Conservation (phyloP, 1,140 invertebrate genomes). For the Listronotus bonariensis region DNA sequence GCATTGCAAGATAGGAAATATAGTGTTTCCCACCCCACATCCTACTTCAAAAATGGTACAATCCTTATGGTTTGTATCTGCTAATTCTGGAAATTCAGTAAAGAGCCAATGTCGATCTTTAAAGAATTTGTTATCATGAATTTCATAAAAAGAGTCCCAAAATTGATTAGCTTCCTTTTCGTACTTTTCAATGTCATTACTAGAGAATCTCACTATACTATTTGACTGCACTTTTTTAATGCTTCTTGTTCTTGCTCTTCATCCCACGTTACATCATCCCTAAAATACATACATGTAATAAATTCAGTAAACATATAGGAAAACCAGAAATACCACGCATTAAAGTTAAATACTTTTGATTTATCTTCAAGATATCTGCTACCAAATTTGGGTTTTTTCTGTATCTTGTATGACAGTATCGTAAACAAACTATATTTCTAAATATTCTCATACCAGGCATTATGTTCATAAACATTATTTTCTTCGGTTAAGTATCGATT, state of each 20-base stretch:
- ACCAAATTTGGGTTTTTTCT: slow-evolving; percentile 68
- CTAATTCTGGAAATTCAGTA: slow-evolving; percentile 95
- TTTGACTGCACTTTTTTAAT: slow-evolving; percentile 76
- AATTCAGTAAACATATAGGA: slow-evolving; percentile 13
- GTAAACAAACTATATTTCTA: slow-evolving; percentile 21
- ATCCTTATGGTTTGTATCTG: slow-evolving; percentile 43
- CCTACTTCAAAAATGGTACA: slow-evolving; percentile 84
- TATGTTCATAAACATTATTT: slow-evolving; percentile 88
- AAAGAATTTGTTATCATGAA: slow-evolving; percentile 95
- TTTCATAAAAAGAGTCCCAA: slow-evolving; percentile 94
- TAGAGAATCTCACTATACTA: slow-evolving; percentile 66
- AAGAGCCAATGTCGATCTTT: slow-evolving; percentile 98
- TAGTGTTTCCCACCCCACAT: slow-evolving; percentile 97
- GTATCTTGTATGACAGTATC: slow-evolving; percentile 59
- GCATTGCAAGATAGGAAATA: slow-evolving; percentile 89
- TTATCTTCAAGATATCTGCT: slow-evolving; percentile 64
- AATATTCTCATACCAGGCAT: slow-evolving; percentile 81
- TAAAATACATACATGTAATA: slow-evolving; percentile 54
- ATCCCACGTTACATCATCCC: slow-evolving; percentile 96
- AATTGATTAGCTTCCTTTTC: slow-evolving; percentile 79
- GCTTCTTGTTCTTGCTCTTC: slow-evolving; percentile 79
- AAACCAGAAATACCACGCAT: slow-evolving; percentile 71
- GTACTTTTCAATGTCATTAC: slow-evolving; percentile 70
- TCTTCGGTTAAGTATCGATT: slow-evolving; percentile 75
- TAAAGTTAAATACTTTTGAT: slow-evolving; percentile 72